phyloP scores from a whole-genome alignment of 2,888 invertebrate species.

The Sphaerophoria taeniata region DNA sequence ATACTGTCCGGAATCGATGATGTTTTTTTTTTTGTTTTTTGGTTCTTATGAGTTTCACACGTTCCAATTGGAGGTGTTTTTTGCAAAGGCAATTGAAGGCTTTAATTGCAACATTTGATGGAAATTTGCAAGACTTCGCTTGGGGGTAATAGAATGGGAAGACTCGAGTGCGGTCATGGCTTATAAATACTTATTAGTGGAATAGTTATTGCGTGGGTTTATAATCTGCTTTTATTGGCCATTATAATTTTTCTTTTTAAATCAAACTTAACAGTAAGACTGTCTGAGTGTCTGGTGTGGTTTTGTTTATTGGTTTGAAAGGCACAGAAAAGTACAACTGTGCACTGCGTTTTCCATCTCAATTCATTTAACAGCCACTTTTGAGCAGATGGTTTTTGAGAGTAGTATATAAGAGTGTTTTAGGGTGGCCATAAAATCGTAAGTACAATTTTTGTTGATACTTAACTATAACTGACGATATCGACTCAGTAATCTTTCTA shows the following conservation, averaged over 20 bases:
- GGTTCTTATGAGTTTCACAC: constrained; percentile 67
- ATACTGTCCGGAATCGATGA: constrained; percentile 16
- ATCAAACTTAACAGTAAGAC: no score
- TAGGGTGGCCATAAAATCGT: no score
- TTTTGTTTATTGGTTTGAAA: no score
- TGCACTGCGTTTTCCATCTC: no score
- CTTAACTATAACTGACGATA: no score
- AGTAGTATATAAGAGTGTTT: no score
- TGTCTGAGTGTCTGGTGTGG: no score
- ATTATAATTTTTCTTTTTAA: not conserved
- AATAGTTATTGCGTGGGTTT: constrained; percentile 53
- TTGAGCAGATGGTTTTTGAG: no score
- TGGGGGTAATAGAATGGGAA: not conserved
- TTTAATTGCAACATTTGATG: not conserved
- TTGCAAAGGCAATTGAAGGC: not conserved
- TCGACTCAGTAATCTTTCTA: no score
- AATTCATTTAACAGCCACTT: no score
- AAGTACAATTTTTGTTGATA: no score
- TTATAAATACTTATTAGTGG: constrained; percentile 57
- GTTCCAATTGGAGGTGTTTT: constrained; percentile 34
- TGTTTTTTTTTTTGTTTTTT: not conserved
- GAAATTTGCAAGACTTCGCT: constrained; percentile 11
- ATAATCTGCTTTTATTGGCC: constrained; percentile 32
- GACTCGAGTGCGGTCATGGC: not conserved
- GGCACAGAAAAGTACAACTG: no score